Evolutionary conservation across 2,113 vertebrate genomes (phyloP), one percentile per base, ranked within the genome.

Genomic region (Zingel zingel): DNA sequence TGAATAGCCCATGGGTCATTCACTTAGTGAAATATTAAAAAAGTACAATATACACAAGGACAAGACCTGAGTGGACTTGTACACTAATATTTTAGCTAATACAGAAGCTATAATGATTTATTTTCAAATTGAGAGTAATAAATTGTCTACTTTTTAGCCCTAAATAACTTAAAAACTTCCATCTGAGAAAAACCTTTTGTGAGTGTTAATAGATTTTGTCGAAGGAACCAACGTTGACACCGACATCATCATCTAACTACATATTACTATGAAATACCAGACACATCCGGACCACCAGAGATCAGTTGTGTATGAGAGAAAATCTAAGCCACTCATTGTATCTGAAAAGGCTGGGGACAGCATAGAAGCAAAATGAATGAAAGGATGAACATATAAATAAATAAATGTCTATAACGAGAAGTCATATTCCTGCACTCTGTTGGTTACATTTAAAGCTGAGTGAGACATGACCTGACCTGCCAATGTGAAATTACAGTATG

Each of bases 371-470:
- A n/a, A 58, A 36, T 63, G 27, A 59, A 71, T 43, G 39, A 71
- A 16, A 11, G 11, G 9, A 77, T 57, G 21, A 71, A 61, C 15
- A 83, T 77, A 83, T 27, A 67, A 58, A 76, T 14, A 71, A 64
- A 80, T 57, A 65, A 53, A 65, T 57, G 23, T 21, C 3, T 1
- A 48, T 27, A 23, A 54, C 65, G 33, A 63, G 3, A 72, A 74
- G 68, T 85, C 70, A 54, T 62, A 70, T 77, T 72, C 63, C 83
- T 90, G 89, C 88, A 87, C 87, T 89, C 86, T 91, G 54, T 88
- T 90, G 88, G 88, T 58, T 74, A 43, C 12, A 81, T 77, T 67
- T 57, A 47, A 43, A 74, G 68, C 63, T 82, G 50, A 48, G 58
- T 39, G 74, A 69, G 62, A 69, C 58, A 13, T 72, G 62, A 66